Base-by-base conservation (phyloP, 2,113 vertebrate species). In the Charadrius vociferus region DNA sequence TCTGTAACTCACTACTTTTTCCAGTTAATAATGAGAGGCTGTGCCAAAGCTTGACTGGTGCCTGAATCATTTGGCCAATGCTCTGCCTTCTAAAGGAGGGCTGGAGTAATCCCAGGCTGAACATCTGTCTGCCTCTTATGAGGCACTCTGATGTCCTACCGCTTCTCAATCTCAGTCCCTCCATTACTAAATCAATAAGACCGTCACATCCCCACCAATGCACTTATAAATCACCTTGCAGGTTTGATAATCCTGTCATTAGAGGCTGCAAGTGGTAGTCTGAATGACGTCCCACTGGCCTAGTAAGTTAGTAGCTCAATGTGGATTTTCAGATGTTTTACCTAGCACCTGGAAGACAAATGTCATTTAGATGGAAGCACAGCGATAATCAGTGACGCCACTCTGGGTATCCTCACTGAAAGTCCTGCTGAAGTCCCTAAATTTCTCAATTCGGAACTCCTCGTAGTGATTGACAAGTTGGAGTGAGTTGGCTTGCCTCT, bases 151-250 rank as follows among this genome's bases (percentile, higher is more conserved):
- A 58, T 86, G 41, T 97, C 92, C 91, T 85, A 56, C 77, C 93
- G 88, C 66, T 94, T 93, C 72, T 93, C 86, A 95, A 39, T 93
- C 83, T 93, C 75, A 91, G 29, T 86, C 59, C 18, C 49, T 92
- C 86, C 80, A 81, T 93, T 96, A 87, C 43, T 79, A 68, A 92
- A 91, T 95, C 95, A 79, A 36, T 91, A 87, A 90, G 74, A 71
- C 43, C 37, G 59, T 87, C 81, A 86, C 58, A 73, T 74, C 9
- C 15, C 59, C 37, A n/a, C 63, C 93, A 91, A 39, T 80, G 77
- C 86, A 95, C 41, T 90, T 92, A 74, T 2, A 66, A 95, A 92
- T 84, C 90, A 65, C 61, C 80, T 94, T 88, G 73, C 41, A 91
- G 32, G 65, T 93, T 94, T 97, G 59, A 67, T 94, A 88, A 85